Evolutionary conservation across 2,113 vertebrate genomes (phyloP), one percentile per base, ranked within the genome.

Genomic region (Nymphicus hollandicus): DNA sequence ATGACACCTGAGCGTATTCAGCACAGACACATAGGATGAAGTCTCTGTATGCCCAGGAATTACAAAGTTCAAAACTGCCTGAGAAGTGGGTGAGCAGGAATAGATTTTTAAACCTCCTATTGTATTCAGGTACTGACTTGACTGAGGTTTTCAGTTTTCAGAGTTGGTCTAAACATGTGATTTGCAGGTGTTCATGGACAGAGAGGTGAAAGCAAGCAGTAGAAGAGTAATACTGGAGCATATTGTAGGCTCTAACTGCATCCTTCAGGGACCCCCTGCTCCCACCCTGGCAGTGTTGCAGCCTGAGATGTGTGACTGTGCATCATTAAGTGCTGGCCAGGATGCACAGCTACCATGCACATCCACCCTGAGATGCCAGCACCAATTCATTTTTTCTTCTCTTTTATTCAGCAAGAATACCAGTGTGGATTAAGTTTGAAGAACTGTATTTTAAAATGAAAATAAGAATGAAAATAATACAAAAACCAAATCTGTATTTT

Each of bases 401-500:
- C 50, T 84, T 79, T 71, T 35, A 68, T 52, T 72, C 65, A 82
- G n/a, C 15, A 71, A 85, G 31, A 92, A 81, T 74, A 24, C 31
- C n/a, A 46, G 37, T 58, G 24, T 74, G 73, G 70, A 70, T 91
- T 90, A 89, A 91, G 66, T 94, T 86, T 84, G 85, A 66, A 71
- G 47, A 76, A 82, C 56, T 65, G 39, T 76, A 70, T 91, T 96
- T 83, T 88, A 89, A 96, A 78, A 41, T 41, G 43, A 82, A 91
- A 97, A 81, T 74, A 76, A 95, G 73, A 97, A 96, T 81, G 66
- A 85, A 96, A 96, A 95, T 41, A 80, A 81, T 92, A 84, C 56
- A 61, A 91, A 91, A 74, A 31, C 22, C 29, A 76, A 79, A 79
- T 71, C 63, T 52, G 11, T 79, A 94, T 49, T 93, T 80, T 78